These are phyloP conservation scores for Ennomos fuscantarius DNA, from an alignment of 2,888 invertebrate species.

Conservation along the genomic window DNA sequence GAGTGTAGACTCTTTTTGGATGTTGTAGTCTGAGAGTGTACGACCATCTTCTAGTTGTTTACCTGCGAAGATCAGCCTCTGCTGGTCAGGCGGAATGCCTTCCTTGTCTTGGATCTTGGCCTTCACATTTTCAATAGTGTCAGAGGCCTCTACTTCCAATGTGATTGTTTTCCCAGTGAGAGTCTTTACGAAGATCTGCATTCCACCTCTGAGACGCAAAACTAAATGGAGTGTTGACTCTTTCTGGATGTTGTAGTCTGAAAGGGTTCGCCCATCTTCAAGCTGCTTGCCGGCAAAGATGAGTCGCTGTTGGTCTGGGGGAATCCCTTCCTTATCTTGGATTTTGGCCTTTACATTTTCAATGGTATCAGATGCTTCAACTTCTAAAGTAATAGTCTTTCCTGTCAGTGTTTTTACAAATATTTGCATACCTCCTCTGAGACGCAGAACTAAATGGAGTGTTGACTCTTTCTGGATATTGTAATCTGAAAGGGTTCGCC, in stretches of 20 bases:
- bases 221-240: conserved; percentile 66
- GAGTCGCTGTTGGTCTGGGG: conserved; percentile 68
- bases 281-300: conserved; percentile 68
- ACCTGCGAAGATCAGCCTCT: conserved; percentile 65
- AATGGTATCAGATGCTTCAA: conserved; percentile 69
- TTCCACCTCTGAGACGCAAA: conserved; percentile 64
- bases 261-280: conserved; percentile 65
- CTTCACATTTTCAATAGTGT: conserved; percentile 70
- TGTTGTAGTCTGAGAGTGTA: conserved; percentile 70
- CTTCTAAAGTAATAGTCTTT: conserved; percentile 65
- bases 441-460: conserved; percentile 61
- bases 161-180: conserved; percentile 68
- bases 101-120: conserved; percentile 70
- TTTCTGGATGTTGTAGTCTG: conserved; percentile 68
- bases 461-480: conserved; percentile 71
- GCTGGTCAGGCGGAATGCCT: conserved; percentile 69
- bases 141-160: conserved; percentile 62
- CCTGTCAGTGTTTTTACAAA: conserved; percentile 68
- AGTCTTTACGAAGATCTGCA: conserved; percentile 73
- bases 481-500: conserved; percentile 65
- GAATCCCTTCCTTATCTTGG: conserved; percentile 70
- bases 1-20: conserved; percentile 71
- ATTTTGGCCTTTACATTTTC: conserved; percentile 75
- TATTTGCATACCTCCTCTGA: conserved; percentile 70
- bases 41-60: conserved; percentile 73